Base-by-base conservation (phyloP, 1,140 invertebrate species). In the Temnothorax curvispinosus region DNA sequence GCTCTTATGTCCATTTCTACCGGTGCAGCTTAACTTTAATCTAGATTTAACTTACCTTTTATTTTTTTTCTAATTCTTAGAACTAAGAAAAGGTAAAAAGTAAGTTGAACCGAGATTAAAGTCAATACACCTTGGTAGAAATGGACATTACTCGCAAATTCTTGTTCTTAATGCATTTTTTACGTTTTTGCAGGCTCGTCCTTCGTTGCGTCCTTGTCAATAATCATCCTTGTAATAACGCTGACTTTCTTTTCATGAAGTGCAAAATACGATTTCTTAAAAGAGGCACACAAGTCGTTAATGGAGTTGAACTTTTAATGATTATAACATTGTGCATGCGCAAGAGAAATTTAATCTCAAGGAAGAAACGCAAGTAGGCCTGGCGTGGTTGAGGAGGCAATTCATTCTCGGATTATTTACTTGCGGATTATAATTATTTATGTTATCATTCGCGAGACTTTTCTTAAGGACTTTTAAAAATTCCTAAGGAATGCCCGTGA, bases 171-270 rank as follows among this genome's bases (percentile, higher is more conserved):
- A 7, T 3, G n/a, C 1, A 27, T 27, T 9, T 35, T 15, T 47
- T 85, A 9, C 21, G 3, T 76, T 87, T 76, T 87, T 76, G 2
- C 58, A 89, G 88, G 87, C 1, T 27, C 85, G 6, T 44, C 18
- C 15, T 8, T 38, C 13, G 7, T 18, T 3, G 8, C 18, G 62
- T 27, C 78, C 1, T 21, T 69, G 6, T 8, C 35, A 11, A 0
- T 38, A 74, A 50, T 84, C 5, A 7, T 56, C 1, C 13, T 27
- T 75, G 27, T 27, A 32, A 50, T 62, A 38, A 7, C 27, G 27
- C 8, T 84, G 2, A 15, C 2, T 38, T 7, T 60, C n/a, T 8
- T 71, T 21, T 32, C n/a, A 13, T 84, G 11, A 71, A 56, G 2
- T 9, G 13, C 18, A 27, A 50, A 18, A 8, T 44, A 32, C 0